Evolutionary conservation across 1,140 invertebrate species (phyloP), one percentile per base, ranked within the genome.

Genomic region (Aethina tumida): DNA sequence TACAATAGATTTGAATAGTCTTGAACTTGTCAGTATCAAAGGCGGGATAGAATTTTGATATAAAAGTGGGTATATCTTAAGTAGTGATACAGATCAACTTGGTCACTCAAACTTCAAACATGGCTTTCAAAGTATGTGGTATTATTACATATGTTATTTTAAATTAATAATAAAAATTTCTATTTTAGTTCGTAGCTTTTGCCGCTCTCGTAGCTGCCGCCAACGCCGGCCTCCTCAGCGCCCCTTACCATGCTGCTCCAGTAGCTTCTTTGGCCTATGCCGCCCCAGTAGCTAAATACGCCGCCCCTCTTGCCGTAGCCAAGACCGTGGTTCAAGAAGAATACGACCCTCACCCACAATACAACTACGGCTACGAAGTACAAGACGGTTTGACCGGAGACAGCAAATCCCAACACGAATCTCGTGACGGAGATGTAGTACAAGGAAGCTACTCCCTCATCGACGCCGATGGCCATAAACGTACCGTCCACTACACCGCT

Each of bases 401-500:
- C 49, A 71, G 65, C 63, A 75, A 77, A 59, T 71, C 64, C 43
- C 71, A 74, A 51, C 61, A 65, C 39, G 73, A 76, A 54, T 68
- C 69, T 44, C 67, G 74, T 12, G 45, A 59, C 38, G 63, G 63
- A 30, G 62, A 63, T 50, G 45, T 57, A n/a, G 59, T 63, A 13
- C 40, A 48, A 26, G 62, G 62, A 14, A 34, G 65, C 16, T 78
- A 78, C 59, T 74, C 72, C 2, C 51, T 79, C 9, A 64, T 74
- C n/a, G 75, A 79, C 39, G 70, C 76, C 1, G 77, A 79, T 53
- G 77, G 76, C 37, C 69, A 68, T 33, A 68, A 71, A 35, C 67
- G 76, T 41, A 72, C 70, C 7, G 75, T 78, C 2, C 71, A 77
- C 45, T 79, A 80, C 59, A 75, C 73, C 5, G 71, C 73, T 14